Evolutionary conservation across 1,140 invertebrate genomes (phyloP).

Genomic region (Pseudomyrmex concolor): DNA sequence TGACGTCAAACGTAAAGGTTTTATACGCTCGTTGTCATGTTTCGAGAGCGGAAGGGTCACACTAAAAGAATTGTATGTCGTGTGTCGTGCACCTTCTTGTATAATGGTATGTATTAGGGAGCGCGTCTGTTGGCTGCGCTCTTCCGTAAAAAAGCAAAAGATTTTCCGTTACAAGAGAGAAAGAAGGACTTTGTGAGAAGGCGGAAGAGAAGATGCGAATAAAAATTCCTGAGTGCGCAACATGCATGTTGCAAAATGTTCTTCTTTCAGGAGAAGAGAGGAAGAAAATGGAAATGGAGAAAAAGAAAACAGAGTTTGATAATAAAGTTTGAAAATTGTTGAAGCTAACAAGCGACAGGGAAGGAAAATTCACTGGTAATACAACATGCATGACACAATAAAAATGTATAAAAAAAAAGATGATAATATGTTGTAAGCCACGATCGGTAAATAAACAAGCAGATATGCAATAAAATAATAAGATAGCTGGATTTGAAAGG

Average conservation of each 20-base stretch:
- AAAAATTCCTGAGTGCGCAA: conserved; percentile 29
- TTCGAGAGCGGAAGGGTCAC: conserved; percentile 19
- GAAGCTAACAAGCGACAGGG: background rate
- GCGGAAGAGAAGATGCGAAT: conserved; percentile 17
- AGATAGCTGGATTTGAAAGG: background rate
- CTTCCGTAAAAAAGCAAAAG: too few species aligned
- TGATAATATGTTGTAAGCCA: too few species aligned
- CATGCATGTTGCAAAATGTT: background rate
- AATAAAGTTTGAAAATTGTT: background rate
- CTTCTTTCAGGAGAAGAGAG: background rate
- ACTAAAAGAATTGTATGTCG: conserved; percentile 34
- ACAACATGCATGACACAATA: too few species aligned
- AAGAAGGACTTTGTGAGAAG: background rate
- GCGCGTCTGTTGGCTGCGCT: conserved; percentile 11
- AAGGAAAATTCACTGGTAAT: too few species aligned
- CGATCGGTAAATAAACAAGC: too few species aligned
- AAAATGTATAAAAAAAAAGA: too few species aligned
- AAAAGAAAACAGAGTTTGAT: background rate
- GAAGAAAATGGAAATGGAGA: background rate
- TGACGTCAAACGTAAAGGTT: conserved; percentile 2
- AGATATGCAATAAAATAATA: background rate
- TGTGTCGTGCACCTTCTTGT: conserved; percentile 10
- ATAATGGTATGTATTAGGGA: background rate
- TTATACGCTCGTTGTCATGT: conserved; percentile 14
- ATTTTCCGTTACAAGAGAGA: conserved; percentile 24